These are phyloP conservation scores for Caranx ignobilis DNA, from an alignment of 2,113 vertebrate genomes.

Conservation along the genomic window DNA sequence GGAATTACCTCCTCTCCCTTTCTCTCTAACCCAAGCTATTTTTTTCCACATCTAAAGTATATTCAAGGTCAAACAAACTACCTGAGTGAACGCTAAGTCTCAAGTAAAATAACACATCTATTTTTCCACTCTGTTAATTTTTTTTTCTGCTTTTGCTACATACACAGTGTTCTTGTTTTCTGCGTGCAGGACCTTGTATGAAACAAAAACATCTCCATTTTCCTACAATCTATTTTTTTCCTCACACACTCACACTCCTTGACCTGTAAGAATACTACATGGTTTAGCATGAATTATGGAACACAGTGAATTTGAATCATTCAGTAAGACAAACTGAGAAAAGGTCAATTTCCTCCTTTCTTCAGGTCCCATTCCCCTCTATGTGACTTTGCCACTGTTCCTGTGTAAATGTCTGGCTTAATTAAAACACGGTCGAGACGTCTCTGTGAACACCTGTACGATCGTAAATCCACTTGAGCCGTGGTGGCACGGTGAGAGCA, in stretches of 20 bases:
- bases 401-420: constrained; percentile 60
- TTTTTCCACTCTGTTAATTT: constrained; percentile 7
- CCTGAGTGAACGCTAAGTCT: constrained; percentile 46
- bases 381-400: constrained; percentile 64
- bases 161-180: neutral
- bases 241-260: neutral
- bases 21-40: constrained; percentile 52
- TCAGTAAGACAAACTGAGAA: constrained; percentile 51
- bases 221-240: neutral
- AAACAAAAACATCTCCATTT: neutral
- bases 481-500: constrained; percentile 2
- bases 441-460: constrained; percentile 59
- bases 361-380: constrained; percentile 45
- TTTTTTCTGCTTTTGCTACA: constrained; percentile 15
- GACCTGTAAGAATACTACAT: neutral
- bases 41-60: constrained; percentile 54
- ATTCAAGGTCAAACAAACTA: constrained; percentile 75
- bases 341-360: constrained; percentile 56
- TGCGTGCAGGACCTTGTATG: neutral
- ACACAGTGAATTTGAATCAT: constrained; percentile 46
- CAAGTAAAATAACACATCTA: constrained; percentile 34
- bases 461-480: constrained; percentile 68
- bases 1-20: constrained; percentile 54
- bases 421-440: constrained; percentile 60
- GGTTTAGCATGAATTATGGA: constrained; percentile 45